phyloP scores from a whole-genome alignment of 2,797 vertebrate genomes.

The Gymnocypris eckloni region DNA sequence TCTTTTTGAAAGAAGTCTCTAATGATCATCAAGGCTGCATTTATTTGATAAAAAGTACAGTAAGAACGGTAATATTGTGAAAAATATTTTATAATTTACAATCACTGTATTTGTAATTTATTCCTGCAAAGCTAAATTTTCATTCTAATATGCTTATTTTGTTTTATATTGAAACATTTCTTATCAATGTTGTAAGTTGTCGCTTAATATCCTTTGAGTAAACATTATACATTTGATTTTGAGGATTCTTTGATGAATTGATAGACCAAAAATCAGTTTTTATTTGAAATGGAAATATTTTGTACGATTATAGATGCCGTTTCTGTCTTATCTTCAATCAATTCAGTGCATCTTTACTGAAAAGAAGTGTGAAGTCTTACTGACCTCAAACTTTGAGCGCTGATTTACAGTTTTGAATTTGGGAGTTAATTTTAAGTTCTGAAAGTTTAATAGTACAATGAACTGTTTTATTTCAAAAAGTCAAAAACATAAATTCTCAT shows the following conservation, averaged over 20 bases:
- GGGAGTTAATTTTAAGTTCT: not conserved
- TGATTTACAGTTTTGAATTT: not conserved
- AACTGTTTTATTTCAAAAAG: constrained; percentile 7
- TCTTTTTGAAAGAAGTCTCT: not conserved
- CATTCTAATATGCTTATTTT: not conserved
- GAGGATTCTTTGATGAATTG: not conserved
- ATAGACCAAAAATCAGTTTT: not conserved
- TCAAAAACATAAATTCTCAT: not conserved
- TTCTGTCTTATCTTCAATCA: not conserved
- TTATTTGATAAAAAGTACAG: not conserved
- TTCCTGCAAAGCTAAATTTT: not conserved
- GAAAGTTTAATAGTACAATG: constrained; percentile 1
- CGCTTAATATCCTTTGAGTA: not conserved
- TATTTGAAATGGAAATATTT: not conserved
- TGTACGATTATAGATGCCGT: not conserved
- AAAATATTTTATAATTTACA: not conserved
- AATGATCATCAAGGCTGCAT: not conserved
- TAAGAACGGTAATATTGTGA: not conserved
- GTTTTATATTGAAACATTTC: not conserved
- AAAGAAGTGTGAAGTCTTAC: not conserved
- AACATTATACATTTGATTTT: not conserved
- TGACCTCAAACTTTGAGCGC: not conserved
- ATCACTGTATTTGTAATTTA: not conserved
- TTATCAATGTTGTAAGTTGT: not conserved
- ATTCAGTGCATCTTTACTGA: not conserved